Base-by-base conservation (phyloP, 2,113 vertebrate genomes). In the Petrocephalus microphthalmus region DNA sequence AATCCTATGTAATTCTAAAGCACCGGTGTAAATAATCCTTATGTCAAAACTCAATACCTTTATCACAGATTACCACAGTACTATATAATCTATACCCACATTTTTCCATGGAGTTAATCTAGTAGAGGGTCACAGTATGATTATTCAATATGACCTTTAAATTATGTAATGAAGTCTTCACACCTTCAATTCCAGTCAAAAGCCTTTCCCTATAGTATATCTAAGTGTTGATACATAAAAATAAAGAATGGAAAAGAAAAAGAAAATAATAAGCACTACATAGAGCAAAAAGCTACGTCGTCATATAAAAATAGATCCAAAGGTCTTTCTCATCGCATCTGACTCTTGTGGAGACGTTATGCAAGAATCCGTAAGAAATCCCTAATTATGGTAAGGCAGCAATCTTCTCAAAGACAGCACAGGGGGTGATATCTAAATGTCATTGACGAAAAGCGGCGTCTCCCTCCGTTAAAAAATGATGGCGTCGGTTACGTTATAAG, bases 401-500 rank as follows among this genome's bases (percentile, higher is more conserved):
- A 57, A 4, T 82, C 67, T 82, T 49, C 78, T 20, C 52, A 84
- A 81, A 83, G 53, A 15, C 88, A 84, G 90, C 90, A 89, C 91
- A 92, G 92, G 91, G 90, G 92, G 87, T 91, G 91, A 91, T 92
- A 92, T 90, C 91, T 92, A 93, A 95, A 95, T 91, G 93, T 92
- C 93, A 94, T 93, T 93, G 94, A 93, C 93, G 93, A 91, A 90
- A 92, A 87, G 91, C 92, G 92, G 93, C 86, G 89, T 91, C 93
- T 91, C 92, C 93, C 91, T 92, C 94, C 93, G 92, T 87, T 90
- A 67, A 93, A 93, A 94, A 95, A 94, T 95, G 92, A 94, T 94
- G 93, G 93, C 91, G 94, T 94, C 94, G 94, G 94, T 95, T 95
- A 94, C 94, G 94, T 94, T 95, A 93, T 95, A 95, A 96, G 95